Evolutionary conservation across 2,888 invertebrate genomes (phyloP), one percentile per base, ranked within the genome.

Genomic region (Pediacus dermestoides): DNA sequence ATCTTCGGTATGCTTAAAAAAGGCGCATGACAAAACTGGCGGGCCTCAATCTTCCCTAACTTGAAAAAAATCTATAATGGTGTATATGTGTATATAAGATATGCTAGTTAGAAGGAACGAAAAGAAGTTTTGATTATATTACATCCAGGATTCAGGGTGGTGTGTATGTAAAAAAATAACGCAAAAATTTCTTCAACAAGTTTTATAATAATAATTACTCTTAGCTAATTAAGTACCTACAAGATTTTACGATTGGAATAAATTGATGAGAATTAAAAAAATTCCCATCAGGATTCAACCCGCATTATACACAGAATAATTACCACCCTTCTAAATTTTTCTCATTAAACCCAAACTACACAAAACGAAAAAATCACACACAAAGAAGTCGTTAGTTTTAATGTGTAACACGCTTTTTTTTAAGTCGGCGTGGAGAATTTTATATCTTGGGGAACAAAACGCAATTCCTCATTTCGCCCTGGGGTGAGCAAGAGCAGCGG

Each of bases 11-110:
- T 31, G 16, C 9, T 16, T 11, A 18, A 52, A 58, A 55, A 56
- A 51, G 48, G 54, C 48, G 52, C 58, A 61, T 37, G 51, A 45
- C 47, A 40, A 42, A 44, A 33, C 53, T 64, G 67, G 61, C 35
- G 48, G 45, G 52, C 62, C 60, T 38, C 61, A 60, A 63, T 66
- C 65, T 66, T 67, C 67, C 68, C 66, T 65, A 66, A 66, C 62
- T 66, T 58, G 66, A 65, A 68, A 66, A 64, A 68, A 68, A 68
- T 68, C 68, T 67, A 68, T 68, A 68, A 68, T 67, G 67, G 64
- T 66, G 66, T 68, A 66, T 67, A 67, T 66, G 64, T 67, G 66
- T 67, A 67, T 65, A 67, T 66, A 66, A 67, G 68, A 68, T 68
- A 67, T 67, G 68, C 67, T 68, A 67, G 67, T 68, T 68, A 67